Evolutionary conservation across 2,888 invertebrate species (phyloP).

Genomic region (Unio pictorum): DNA sequence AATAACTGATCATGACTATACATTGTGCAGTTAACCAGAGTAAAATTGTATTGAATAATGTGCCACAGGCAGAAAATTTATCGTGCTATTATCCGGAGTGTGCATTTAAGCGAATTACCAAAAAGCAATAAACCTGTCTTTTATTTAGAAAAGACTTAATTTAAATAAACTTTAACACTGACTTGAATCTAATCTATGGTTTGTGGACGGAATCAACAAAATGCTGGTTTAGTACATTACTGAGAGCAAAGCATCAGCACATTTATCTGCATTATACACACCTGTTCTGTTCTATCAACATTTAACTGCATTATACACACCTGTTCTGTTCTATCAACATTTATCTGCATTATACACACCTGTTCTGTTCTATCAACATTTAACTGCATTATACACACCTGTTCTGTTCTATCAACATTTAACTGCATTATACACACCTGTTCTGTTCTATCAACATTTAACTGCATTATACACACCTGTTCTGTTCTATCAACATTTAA

Average conservation of each 20-base stretch:
- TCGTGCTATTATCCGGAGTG: too few species aligned
- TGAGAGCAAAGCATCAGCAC: background rate
- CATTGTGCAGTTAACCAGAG: too few species aligned
- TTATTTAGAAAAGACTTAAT: too few species aligned
- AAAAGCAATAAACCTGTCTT: too few species aligned
- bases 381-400: constrained; percentile 70
- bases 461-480: constrained; percentile 73
- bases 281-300: constrained; percentile 84
- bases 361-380: constrained; percentile 82
- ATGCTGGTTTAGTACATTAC: background rate
- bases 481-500: constrained; percentile 80
- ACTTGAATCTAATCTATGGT: too few species aligned
- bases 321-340: constrained; percentile 82
- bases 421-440: constrained; percentile 70
- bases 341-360: constrained; percentile 76
- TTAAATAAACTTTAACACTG: too few species aligned
- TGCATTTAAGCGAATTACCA: too few species aligned
- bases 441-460: constrained; percentile 81
- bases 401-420: constrained; percentile 81
- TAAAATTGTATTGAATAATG: too few species aligned
- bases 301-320: constrained; percentile 61
- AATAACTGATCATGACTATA: too few species aligned
- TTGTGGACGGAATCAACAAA: background rate
- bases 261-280: constrained; percentile 43
- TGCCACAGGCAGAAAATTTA: too few species aligned